Conservation (phyloP, 2,113 vertebrate genomes). For the Pterophyllum scalare region DNA sequence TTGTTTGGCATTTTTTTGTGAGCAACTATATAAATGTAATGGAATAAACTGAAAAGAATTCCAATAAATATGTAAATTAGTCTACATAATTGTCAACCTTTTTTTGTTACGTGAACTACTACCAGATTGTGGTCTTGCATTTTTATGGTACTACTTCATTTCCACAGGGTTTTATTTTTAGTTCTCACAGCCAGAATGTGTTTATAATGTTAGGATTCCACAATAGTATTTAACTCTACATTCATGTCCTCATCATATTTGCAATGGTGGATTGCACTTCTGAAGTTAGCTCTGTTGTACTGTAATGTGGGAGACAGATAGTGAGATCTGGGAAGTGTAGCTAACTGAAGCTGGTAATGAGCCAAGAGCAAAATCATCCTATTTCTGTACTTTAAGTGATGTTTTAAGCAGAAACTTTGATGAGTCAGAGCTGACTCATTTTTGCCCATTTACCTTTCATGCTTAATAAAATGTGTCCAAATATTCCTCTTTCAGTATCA, state of each 20-base stretch:
- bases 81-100: background rate
- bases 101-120: background rate
- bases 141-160: background rate
- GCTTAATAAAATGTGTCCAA: conserved; percentile 11
- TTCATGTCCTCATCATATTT: background rate
- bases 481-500: background rate
- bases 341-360: conserved; percentile 15
- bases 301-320: background rate
- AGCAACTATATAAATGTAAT: background rate
- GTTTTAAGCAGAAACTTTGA: conserved; percentile 11
- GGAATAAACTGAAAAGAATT: background rate
- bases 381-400: conserved; percentile 6
- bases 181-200: background rate
- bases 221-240: conserved; percentile 5
- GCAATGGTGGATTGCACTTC: background rate
- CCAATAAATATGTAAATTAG: background rate
- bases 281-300: background rate
- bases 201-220: background rate
- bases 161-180: background rate
- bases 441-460: conserved; percentile 11
- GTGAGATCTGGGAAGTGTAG: background rate
- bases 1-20: background rate
- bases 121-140: background rate
- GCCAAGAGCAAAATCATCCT: conserved; percentile 6
- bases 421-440: conserved; percentile 9